Percentiles rank a stretch among this genome's conserved stretches.
Evolutionary conservation across 2,113 vertebrate species (phyloP).

Genomic region (Lathamus discolor): DNA sequence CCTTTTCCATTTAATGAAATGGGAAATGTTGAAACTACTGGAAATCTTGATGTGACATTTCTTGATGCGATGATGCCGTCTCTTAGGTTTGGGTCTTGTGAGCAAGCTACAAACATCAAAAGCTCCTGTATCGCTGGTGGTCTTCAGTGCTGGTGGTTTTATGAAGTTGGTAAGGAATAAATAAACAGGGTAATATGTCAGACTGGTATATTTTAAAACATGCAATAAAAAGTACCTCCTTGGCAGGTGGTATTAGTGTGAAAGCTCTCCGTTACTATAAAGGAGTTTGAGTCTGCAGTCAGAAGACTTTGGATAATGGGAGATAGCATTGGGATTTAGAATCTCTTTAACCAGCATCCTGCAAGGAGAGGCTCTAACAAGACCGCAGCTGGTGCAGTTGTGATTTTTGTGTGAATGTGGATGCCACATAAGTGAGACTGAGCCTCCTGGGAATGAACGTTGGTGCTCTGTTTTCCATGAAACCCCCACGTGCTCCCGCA

Average conservation of each 20-base stretch:
- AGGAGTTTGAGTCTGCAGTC: background rate
- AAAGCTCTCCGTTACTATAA: background rate
- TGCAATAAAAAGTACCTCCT: background rate
- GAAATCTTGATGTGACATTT: constrained; percentile 42
- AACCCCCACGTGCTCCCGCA: background rate
- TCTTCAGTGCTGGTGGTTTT: background rate
- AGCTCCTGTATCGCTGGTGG: background rate
- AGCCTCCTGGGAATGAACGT: background rate
- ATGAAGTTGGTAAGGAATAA: background rate
- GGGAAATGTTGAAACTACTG: constrained; percentile 37
- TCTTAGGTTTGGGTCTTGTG: background rate
- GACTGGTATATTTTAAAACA: background rate
- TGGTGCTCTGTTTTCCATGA: constrained; percentile 6
- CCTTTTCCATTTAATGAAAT: constrained; percentile 12
- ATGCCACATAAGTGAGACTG: background rate
- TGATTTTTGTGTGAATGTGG: background rate
- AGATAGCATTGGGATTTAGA: background rate
- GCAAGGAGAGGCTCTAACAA: background rate
- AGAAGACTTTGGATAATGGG: background rate
- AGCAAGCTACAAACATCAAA: background rate
- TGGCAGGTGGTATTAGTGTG: background rate
- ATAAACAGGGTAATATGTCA: background rate
- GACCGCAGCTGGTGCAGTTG: background rate
- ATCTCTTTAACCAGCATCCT: background rate
- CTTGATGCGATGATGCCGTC: background rate